Conservation (phyloP, 2,113 vertebrate genomes). For the Oncorhynchus tshawytscha region DNA sequence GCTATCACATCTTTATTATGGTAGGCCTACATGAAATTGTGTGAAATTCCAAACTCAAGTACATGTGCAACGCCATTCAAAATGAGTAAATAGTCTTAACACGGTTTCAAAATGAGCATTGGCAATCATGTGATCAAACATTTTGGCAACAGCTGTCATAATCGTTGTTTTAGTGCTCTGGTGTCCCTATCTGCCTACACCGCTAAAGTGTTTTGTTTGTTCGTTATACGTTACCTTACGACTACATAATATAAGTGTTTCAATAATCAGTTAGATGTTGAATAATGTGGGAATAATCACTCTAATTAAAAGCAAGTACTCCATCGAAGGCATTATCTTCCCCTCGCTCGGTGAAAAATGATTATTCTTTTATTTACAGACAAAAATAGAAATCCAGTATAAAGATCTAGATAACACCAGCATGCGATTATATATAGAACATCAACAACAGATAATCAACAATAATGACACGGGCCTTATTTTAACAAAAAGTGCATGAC, state of each 20-base stretch:
- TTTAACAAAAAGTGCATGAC: neutral
- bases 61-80: neutral
- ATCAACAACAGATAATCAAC: neutral
- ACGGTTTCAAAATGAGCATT: neutral
- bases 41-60: neutral
- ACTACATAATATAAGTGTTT: neutral
- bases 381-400: no score
- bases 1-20: neutral
- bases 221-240: neutral
- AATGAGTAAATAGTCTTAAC: neutral
- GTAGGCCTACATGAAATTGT: neutral
- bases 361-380: constrained; percentile 44
- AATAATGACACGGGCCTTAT: neutral
- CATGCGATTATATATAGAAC: neutral
- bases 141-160: neutral
- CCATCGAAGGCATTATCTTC: constrained; percentile 75
- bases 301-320: constrained; percentile 79
- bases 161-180: neutral
- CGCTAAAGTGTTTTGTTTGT: neutral
- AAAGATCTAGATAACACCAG: constrained; percentile 44
- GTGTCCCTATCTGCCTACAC: neutral
- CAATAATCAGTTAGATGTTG: constrained; percentile 45
- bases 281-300: constrained; percentile 79
- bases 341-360: constrained; percentile 71
- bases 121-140: neutral